Base-by-base conservation (phyloP, 2,888 invertebrate species). In the Lithophane ornitopus region DNA sequence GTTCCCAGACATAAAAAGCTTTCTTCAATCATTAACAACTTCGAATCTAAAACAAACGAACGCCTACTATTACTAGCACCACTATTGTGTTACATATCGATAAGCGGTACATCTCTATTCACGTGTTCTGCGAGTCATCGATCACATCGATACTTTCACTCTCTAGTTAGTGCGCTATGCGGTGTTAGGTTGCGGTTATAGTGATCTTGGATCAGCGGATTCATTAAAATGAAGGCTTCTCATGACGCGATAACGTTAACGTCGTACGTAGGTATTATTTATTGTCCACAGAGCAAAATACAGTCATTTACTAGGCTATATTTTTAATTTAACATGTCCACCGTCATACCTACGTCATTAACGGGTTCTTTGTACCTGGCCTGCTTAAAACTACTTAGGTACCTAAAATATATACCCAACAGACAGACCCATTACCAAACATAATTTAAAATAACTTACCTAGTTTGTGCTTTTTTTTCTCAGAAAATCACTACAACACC, bases 91-190 rank as follows among this genome's bases (percentile, higher is more conserved):
- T 71, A 83, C 56, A 72, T 84, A 85, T 88, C 87, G 87, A 87
- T 87, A 81, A 68, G 58, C 61, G 80, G 80, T 34, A 79, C 88
- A 82, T 80, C 88, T 82, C 87, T 80, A 85, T 87, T 87, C 88
- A 82, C 54, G 85, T 75, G 80, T 81, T 88, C 74, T 84, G 56
- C 72, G 80, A 82, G 81, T 80, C 86, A 87, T 87, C 84, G 84
- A 87, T 87, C 88, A 87, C 86, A 84, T 87, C 81, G 79, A 79
- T 87, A 82, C 84, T 86, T 88, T 88, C 87, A 81, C 87, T 87
- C 86, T 78, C 73, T 86, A 72, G 84, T 75, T 70, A 58, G 74
- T 75, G 72, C 68, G 74, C 68, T 88, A 74, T 80, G 74, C 63
- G 62, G 46, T 8, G 12, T 68, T 34, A 62, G 75, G 73, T 19